phyloP scores from a whole-genome alignment of 2,113 vertebrate genomes.

The Lichenostomus cassidix region DNA sequence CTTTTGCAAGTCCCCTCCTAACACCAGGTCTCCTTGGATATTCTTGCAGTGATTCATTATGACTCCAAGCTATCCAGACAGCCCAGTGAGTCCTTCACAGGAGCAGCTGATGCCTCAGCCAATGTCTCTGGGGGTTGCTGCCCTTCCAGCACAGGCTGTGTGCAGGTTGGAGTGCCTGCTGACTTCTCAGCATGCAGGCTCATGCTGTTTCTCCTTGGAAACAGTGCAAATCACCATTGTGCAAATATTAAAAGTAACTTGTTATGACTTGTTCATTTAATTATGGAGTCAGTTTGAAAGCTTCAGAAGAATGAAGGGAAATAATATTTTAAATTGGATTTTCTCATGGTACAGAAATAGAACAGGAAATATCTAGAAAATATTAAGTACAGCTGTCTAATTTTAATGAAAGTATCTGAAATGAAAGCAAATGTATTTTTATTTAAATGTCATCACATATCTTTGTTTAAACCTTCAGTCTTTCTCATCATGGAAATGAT shows the following conservation, averaged over 20 bases:
- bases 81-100: not conserved
- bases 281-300: not conserved
- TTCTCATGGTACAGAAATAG: not conserved
- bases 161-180: not conserved
- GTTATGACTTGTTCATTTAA: not conserved
- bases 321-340: not conserved
- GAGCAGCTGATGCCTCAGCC: not conserved
- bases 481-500: not conserved
- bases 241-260: not conserved
- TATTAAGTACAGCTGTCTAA: not conserved
- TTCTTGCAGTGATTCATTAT: not conserved
- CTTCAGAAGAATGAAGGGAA: not conserved
- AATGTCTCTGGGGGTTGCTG: not conserved
- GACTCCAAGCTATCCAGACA: not conserved
- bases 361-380: not conserved
- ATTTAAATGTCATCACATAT: not conserved
- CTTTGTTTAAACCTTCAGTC: not conserved
- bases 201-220: not conserved
- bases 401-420: not conserved
- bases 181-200: not conserved
- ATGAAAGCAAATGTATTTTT: not conserved
- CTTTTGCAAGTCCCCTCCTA: not conserved
- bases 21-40: not conserved
- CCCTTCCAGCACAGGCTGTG: not conserved
- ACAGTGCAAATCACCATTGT: not conserved